A percentile compares a stretch with the other conserved stretches of the same genome.
Conservation (phyloP, 2,888 invertebrate species). For the Pelosia muscerda region DNA sequence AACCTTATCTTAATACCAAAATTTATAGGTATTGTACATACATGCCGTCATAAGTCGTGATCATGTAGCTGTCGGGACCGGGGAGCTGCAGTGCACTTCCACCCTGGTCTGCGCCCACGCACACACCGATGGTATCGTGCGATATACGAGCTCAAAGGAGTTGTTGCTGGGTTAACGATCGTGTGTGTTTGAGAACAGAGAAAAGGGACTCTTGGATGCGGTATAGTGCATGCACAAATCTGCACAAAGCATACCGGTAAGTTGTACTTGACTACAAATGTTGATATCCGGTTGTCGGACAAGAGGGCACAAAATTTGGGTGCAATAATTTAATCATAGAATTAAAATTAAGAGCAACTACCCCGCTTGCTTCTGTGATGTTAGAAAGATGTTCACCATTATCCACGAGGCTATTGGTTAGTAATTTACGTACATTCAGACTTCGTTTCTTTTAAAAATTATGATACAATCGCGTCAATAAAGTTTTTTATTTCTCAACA, state of each 20-base stretch:
- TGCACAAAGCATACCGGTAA: no score
- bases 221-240: slow-evolving; percentile 8
- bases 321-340: background rate
- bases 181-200: slow-evolving; percentile 34
- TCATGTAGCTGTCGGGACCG: slow-evolving; percentile 47
- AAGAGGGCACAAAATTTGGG: background rate
- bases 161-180: slow-evolving; percentile 54
- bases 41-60: slow-evolving; percentile 66
- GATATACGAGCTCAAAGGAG: slow-evolving; percentile 62
- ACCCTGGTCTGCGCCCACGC: slow-evolving; percentile 53
- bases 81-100: slow-evolving; percentile 43
- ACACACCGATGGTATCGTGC: slow-evolving; percentile 55
- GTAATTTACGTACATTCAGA: background rate
- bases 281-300: background rate
- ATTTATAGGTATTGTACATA: slow-evolving; percentile 59
- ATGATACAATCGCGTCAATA: no score
- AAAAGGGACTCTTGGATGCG: slow-evolving; percentile 27
- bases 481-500: no score
- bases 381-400: no score
- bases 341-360: background rate
- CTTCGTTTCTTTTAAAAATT: no score
- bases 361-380: background rate
- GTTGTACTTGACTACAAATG: no score
- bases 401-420: background rate
- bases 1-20: slow-evolving; percentile 66